Percentiles rank a stretch among this genome's conserved stretches.
Conservation (phyloP, 2,888 invertebrate species). For the Dione vanillae region DNA sequence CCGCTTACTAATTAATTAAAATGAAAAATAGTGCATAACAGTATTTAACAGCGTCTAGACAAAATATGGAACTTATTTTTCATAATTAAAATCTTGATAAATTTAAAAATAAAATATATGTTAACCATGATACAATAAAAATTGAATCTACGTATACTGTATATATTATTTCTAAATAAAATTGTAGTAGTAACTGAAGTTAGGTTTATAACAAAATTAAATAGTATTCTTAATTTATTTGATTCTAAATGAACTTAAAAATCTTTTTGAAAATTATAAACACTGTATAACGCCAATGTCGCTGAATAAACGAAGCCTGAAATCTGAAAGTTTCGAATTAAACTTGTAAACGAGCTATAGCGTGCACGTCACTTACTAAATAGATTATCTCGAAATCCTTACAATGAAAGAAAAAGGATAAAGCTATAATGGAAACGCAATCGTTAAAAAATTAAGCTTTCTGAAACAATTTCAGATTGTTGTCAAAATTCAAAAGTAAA, state of each 20-base stretch:
- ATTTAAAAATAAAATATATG: too few relatives aligned
- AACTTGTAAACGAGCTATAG: slow-evolving; percentile 43
- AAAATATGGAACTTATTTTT: neutral
- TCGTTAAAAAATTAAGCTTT: neutral
- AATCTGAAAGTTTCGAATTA: slow-evolving; percentile 42
- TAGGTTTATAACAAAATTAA: too few relatives aligned
- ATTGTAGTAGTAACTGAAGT: too few relatives aligned
- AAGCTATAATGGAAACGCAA: neutral
- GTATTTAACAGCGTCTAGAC: slow-evolving; percentile 11
- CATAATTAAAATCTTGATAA: neutral
- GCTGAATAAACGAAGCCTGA: slow-evolving; percentile 29
- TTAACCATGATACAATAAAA: too few relatives aligned
- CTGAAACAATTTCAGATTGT: neutral
- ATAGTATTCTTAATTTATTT: too few relatives aligned
- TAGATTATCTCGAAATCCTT: slow-evolving; percentile 32
- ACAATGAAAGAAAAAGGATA: slow-evolving; percentile 5
- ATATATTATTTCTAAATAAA: too few relatives aligned
- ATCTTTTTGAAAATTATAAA: too few relatives aligned
- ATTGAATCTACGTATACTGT: too few relatives aligned
- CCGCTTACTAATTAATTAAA: slow-evolving; percentile 26
- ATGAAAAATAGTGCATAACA: neutral
- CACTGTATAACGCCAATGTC: slow-evolving; percentile 23
- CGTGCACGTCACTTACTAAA: slow-evolving; percentile 45
- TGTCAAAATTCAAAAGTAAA: too few relatives aligned
- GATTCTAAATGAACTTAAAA: too few relatives aligned